phyloP scores from a whole-genome alignment of 92 coral and sea anemone species.

The Actinostola sp. region DNA sequence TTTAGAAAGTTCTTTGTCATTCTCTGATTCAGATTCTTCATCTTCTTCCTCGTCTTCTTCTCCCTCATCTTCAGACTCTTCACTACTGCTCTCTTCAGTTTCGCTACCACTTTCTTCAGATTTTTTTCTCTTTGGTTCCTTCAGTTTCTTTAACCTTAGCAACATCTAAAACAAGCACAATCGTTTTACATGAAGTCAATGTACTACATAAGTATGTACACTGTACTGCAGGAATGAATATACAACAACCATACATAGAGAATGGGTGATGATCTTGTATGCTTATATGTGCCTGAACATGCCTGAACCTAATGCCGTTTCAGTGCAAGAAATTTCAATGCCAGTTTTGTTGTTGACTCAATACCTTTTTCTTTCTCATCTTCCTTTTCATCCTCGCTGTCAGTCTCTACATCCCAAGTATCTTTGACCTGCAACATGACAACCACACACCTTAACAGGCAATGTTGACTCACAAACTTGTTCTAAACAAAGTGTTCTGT shows the following conservation, averaged over 20 bases:
- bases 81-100: constrained; percentile 29
- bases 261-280: no score
- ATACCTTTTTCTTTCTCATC: constrained; percentile 21
- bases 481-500: no score
- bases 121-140: constrained; percentile 7
- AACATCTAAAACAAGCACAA: not conserved
- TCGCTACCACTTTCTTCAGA: constrained; percentile 20
- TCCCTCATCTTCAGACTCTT: constrained; percentile 47
- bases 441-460: no score
- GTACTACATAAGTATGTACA: no score
- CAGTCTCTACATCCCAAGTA: constrained; percentile 83
- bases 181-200: no score
- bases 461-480: no score
- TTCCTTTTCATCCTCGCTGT: constrained; percentile 53
- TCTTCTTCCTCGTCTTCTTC: constrained; percentile 69
- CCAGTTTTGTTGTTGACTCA: no score
- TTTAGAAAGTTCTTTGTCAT: constrained; percentile 61
- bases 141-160: constrained; percentile 9
- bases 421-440: constrained; percentile 63
- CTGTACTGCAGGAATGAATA: not conserved
- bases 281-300: no score
- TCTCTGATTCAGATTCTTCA: constrained; percentile 72
- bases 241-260: no score
- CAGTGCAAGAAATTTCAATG: no score
- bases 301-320: no score